Base-by-base conservation (phyloP, 2,113 vertebrate species). In the Perccottus glenii region DNA sequence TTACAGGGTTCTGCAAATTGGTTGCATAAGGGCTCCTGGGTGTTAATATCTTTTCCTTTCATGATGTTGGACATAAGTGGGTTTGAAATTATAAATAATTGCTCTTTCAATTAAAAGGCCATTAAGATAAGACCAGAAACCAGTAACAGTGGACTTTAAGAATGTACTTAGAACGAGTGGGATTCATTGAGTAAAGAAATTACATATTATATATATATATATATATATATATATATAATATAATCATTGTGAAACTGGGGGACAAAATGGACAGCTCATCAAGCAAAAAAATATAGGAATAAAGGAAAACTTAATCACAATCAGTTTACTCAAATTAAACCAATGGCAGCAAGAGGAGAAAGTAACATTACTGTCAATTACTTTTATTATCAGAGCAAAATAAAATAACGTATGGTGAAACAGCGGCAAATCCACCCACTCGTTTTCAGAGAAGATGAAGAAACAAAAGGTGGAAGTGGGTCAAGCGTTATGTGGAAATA, bases 251-350 rank as follows among this genome's bases (percentile, higher is more conserved):
- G 19, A 27, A 27, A 27, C 45, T 33, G 9, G 7, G 10, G 45
- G 33, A 27, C 2, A 40, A 40, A 40, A 40, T 5, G 38, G 38
- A 78, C 49, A 60, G 53, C 64, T 65, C 58, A 73, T 79, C 61
- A 79, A 55, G 61, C 15, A 19, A 46, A 14, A 16, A 60, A 63
- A 70, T 43, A 40, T 55, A 33, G 12, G 52, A 27, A 27, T 27
- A 67, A 76, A 76, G 35, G 55, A 70, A 60, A 67, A 61, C 62
- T 51, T 50, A 83, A 70, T 81, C 66, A 60, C 27, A 67, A 10
- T 80, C 55, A 64, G 19, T 46, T 10, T 58, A 53, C 71, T 60
- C 15, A 50, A 70, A 69, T 78, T 57, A 64, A 9, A 78, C 73
- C 48, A 60, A 0, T 48, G 56, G 62, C 48, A 73, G 33, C 6